These are phyloP conservation scores for Brenthis hecate DNA, from an alignment of 2,888 invertebrate genomes.

Conservation along the genomic window DNA sequence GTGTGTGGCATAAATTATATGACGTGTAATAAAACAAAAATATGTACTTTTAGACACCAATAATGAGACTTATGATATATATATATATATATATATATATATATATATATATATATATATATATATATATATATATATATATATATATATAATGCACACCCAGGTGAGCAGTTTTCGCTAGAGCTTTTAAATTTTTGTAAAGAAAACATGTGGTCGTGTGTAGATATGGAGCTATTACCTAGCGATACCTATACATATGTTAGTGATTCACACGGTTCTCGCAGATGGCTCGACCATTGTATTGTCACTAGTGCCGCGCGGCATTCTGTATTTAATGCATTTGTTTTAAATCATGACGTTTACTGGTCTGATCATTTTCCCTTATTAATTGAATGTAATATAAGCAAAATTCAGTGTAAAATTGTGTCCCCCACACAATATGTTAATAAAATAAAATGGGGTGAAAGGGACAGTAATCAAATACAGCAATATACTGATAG, in stretches of 20 bases:
- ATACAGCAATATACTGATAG: constrained; percentile 9
- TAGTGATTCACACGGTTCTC: constrained; percentile 31
- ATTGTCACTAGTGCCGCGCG: constrained; percentile 29
- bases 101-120: too few species aligned
- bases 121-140: too few species aligned
- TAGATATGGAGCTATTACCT: constrained; percentile 29
- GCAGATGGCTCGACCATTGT: constrained; percentile 37
- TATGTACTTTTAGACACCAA: too few species aligned
- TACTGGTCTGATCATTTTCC: constrained; percentile 39
- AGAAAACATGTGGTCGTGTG: constrained; percentile 40
- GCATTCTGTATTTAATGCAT: constrained; percentile 27
- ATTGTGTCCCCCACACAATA: not conserved
- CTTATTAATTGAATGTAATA: constrained; percentile 24
- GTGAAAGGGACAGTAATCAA: constrained; percentile 18
- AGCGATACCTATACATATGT: constrained; percentile 29
- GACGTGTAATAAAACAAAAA: too few species aligned
- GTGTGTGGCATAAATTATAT: too few species aligned
- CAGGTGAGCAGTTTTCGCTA: constrained; percentile 18
- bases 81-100: too few species aligned
- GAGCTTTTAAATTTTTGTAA: constrained; percentile 19
- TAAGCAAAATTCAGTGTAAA: constrained; percentile 9
- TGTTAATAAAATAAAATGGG: constrained; percentile 19
- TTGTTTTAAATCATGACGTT: constrained; percentile 27
- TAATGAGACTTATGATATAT: too few species aligned
- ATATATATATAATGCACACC: constrained; percentile 32